Conservation (phyloP, 1,140 invertebrate genomes). For the Drosophila takahashii region DNA sequence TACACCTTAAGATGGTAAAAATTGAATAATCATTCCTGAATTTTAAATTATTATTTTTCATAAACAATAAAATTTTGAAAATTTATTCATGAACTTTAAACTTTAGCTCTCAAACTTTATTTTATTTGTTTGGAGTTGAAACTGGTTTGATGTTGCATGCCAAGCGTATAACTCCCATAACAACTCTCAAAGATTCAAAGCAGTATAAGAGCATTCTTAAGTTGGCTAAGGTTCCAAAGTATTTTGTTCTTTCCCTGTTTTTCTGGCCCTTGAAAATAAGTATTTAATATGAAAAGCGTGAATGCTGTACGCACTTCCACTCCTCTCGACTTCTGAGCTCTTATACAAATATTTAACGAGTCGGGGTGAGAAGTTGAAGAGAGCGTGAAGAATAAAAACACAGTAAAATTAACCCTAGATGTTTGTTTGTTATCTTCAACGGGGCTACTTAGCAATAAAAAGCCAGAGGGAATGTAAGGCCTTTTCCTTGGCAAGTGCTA, state of each 20-base stretch:
- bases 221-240: constrained; percentile 2
- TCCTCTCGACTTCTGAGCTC: constrained; percentile 9
- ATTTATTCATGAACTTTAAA: no score
- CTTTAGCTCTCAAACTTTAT: no score
- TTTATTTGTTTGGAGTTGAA: no score
- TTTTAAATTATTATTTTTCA: no score
- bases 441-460: no score
- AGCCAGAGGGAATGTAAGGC: no score
- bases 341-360: constrained; percentile 17
- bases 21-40: no score
- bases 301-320: constrained; percentile 28
- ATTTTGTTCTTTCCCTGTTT: neutral
- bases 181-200: neutral
- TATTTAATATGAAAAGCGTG: constrained; percentile 10
- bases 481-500: no score
- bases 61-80: no score
- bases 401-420: constrained; percentile 12
- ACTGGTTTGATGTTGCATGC: neutral
- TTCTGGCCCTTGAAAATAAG: neutral
- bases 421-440: neutral
- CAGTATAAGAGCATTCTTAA: constrained; percentile 15
- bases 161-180: neutral
- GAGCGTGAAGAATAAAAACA: constrained; percentile 7
- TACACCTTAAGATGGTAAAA: no score
- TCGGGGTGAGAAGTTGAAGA: neutral